Conservation (phyloP, 2,888 invertebrate species). For the Rhogogaster chlorosoma region DNA sequence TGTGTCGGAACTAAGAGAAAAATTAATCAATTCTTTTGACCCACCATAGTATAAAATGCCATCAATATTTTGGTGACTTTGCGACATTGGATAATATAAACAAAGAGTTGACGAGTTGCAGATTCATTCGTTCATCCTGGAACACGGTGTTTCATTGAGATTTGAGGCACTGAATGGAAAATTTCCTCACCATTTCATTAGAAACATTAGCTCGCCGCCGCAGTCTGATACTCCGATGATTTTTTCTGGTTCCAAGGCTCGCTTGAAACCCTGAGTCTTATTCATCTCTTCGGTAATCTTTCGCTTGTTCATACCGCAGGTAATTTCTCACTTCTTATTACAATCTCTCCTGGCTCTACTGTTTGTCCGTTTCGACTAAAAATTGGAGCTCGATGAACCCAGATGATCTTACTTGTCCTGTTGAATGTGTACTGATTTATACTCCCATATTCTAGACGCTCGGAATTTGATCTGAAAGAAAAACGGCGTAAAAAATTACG, state of each 20-base stretch:
- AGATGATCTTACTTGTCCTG: neutral
- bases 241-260: slow-evolving; percentile 89
- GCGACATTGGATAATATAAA: neutral
- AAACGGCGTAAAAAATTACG: neutral
- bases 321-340: neutral
- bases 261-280: slow-evolving; percentile 87
- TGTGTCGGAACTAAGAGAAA: no score
- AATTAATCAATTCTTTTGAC: no score
- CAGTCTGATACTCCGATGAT: slow-evolving; percentile 95
- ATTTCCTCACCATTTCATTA: slow-evolving; percentile 90
- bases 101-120: neutral
- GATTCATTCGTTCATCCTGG: neutral
- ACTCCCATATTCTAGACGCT: neutral
- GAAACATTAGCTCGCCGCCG: slow-evolving; percentile 92
- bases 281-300: slow-evolving; percentile 78
- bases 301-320: slow-evolving; percentile 58
- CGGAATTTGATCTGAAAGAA: neutral
- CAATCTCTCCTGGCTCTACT: neutral
- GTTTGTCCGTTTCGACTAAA: neutral
- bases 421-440: no score
- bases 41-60: no score
- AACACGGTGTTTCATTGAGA: neutral
- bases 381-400: neutral
- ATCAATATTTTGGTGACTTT: no score
- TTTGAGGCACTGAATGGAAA: neutral